Base-by-base conservation (phyloP, 1,140 invertebrate species). In the Calephelis virginiensis region DNA sequence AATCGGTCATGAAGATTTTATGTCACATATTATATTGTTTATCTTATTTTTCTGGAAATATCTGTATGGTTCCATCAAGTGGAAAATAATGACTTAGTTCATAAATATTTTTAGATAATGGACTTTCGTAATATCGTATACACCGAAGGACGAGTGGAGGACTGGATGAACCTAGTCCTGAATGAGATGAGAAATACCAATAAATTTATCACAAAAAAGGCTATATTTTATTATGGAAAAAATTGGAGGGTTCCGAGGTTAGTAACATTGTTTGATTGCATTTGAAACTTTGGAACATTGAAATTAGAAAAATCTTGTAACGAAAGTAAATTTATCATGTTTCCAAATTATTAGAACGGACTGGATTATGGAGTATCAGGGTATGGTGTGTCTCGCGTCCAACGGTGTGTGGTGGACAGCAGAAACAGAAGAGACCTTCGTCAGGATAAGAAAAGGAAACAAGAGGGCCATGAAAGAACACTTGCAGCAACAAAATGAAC, bases 341-440 rank as follows among this genome's bases (percentile, higher is more conserved):
- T 28, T 8, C 10, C 28, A 10, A 28, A 53, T 37, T 1, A 12
- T 37, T 62, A 63, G 17, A 28, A 63, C 61, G 45, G 48, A 63
- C 3, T 63, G 97, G 97, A 97, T 98, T 92, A 79, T 97, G 76
- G 94, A 96, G 71, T 97, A 95, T 90, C 95, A 96, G 85, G 97
- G 97, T 50, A 97, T 98, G 96, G 94, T 98, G 38, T 94, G 96
- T 74, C 88, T 98, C 2, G 95, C 95, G 0, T 95, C 95, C 0
- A 97, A 97, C 92, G 95, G 96, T 77, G 95, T 98, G 9, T 98
- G 97, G 97, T 98, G 97, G 97, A 98, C 97, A 0, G 96, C 95
- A 17, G 97, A 98, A 91, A 96, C 97, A 1, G 97, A 98, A 84
- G 95, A 98, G 78, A 95, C 97, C 0, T 98, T 98, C 79, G 82